These are phyloP conservation scores for Drosophila limbata DNA, from an alignment of 2,888 invertebrate genomes.

Conservation along the genomic window DNA sequence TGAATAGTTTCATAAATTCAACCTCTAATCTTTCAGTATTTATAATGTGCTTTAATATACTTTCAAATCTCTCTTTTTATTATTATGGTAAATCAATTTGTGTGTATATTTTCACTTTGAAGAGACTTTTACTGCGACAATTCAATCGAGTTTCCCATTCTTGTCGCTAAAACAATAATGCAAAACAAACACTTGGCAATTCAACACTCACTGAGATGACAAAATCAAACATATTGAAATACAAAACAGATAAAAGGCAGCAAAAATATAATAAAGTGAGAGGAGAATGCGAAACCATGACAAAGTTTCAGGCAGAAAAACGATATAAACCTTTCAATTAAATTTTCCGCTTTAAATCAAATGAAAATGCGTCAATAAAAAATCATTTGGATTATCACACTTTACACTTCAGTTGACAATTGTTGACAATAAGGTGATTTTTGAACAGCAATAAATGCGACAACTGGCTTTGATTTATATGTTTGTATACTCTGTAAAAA, in stretches of 20 bases:
- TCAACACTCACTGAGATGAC: constrained; percentile 32
- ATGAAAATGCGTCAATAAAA: constrained; percentile 11
- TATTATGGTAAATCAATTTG: not conserved
- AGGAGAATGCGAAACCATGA: constrained; percentile 14
- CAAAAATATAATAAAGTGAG: constrained; percentile 7
- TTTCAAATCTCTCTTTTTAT: not conserved
- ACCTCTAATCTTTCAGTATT: not conserved
- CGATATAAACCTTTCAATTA: constrained; percentile 40
- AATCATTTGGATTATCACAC: constrained; percentile 19
- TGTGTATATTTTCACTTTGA: not conserved
- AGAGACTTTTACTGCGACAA: not conserved
- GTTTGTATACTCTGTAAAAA: not conserved
- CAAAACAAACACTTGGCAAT: constrained; percentile 16
- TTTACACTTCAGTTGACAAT: constrained; percentile 26
- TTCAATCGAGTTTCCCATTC: not conserved
- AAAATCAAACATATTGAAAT: constrained; percentile 54
- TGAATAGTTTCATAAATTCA: not conserved
- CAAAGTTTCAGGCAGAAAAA: constrained; percentile 14
- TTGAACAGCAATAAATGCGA: not conserved
- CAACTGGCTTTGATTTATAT: constrained; percentile 25
- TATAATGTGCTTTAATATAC: too few species aligned
- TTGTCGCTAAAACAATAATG: not conserved
- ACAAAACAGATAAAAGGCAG: constrained; percentile 40
- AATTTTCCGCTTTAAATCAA: constrained; percentile 23
- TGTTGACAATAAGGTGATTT: constrained; percentile 10